Conservation (phyloP, 2,113 vertebrate genomes). For the Mormoops blainvillei region DNA sequence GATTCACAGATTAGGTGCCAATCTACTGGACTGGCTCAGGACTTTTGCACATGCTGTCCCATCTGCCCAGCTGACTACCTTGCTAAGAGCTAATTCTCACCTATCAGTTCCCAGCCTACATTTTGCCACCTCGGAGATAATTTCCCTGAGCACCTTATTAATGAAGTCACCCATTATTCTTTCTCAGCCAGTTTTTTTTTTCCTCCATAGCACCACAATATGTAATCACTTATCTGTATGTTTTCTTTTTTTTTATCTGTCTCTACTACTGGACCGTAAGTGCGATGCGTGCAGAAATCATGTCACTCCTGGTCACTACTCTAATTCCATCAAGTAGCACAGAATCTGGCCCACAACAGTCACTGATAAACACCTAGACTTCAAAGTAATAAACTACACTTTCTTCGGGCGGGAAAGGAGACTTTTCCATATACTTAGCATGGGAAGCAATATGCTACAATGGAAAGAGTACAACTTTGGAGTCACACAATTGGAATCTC, state of each 20-base stretch:
- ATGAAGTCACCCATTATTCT: neutral
- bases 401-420: neutral
- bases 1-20: neutral
- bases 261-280: neutral
- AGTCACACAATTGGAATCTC: neutral
- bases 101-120: neutral
- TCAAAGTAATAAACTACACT: neutral
- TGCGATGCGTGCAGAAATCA: neutral
- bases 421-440: neutral
- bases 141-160: neutral
- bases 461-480: neutral
- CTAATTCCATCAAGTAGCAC: neutral
- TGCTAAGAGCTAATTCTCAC: neutral
- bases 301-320: neutral
- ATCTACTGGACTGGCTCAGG: neutral
- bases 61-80: neutral
- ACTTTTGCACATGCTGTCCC: neutral
- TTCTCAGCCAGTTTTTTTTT: neutral
- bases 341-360: neutral
- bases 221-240: neutral
- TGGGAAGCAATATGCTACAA: neutral
- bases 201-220: neutral
- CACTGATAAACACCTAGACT: neutral
- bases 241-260: neutral
- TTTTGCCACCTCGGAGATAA: neutral